Base-by-base conservation (phyloP, 2,888 invertebrate genomes). In the Chouioia cunea region DNA sequence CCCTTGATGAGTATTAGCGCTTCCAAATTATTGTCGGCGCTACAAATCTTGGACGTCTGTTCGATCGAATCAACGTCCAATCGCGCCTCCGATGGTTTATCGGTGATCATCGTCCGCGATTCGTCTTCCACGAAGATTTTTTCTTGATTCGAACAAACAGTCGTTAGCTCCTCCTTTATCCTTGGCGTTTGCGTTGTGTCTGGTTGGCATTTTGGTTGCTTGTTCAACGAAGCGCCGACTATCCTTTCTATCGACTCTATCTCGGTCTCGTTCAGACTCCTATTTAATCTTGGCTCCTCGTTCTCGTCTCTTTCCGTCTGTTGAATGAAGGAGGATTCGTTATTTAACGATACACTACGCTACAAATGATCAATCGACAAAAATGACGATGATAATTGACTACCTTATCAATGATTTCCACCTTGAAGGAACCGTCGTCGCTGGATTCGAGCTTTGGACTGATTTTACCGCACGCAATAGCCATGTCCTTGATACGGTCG, bases 401-500 rank as follows among this genome's bases (percentile, higher is more conserved):
- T 14, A 54, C 44, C 22, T 46, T 53, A 6, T 6, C 10, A 23
- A 27, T 12, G 14, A 6, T 16, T 22, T 44, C 23, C 36, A 46
- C 22, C 50, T 23, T 8, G 36, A 27, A 0, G n/a, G 22, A 0
- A 50, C 16, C 10, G 10, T 20, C 15, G 4, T 20, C 15, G 50
- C n/a, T 48, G 20, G 23, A 20, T 23, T 14, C 2, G 23, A 54
- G 23, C 14, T n/a, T 22, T 10, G 10, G 10, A 63, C 86, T 83
- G 22, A 86, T 82, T 71, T 88, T 86, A 20, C 88, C 89, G 74
- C 88, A 87, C 18, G 84, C 84, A 59, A 86, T 81, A 0, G 89
- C 89, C 72, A 89, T 82, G 36, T 87, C 86, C 76, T 88, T 86
- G 59, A 93, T 89, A 75, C 87, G 85, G 27, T 89, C 88, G 79